Evolutionary conservation across 1,140 invertebrate species (phyloP).

Genomic region (Ruditapes philippinarum): DNA sequence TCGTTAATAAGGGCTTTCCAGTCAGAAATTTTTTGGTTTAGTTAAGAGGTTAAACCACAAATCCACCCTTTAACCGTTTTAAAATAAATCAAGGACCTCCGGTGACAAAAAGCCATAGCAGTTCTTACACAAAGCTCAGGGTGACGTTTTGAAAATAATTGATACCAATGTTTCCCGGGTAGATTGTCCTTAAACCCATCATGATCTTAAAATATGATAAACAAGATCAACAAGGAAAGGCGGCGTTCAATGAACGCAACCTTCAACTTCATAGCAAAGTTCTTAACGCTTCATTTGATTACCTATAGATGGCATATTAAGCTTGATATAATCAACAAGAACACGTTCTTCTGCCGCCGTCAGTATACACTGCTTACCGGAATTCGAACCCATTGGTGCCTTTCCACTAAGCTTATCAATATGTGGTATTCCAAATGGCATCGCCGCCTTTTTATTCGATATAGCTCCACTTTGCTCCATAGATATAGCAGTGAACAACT

Average conservation of each 20-base stretch:
- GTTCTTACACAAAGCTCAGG: not conserved
- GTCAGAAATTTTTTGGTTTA: not conserved
- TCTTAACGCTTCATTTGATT: not conserved
- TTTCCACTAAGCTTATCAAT: constrained; percentile 27
- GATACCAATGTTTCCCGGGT: too few relatives aligned
- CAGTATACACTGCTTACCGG: not conserved
- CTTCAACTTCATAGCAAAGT: not conserved
- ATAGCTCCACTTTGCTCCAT: not conserved
- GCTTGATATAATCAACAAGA: not conserved
- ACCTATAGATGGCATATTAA: not conserved
- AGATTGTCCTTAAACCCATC: constrained; percentile 14
- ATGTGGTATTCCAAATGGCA: not conserved
- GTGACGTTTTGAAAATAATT: not conserved
- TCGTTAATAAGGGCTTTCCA: not conserved
- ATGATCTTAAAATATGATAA: too few relatives aligned
- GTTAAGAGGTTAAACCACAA: not conserved
- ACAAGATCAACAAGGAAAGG: too few relatives aligned
- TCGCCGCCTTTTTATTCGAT: not conserved
- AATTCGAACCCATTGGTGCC: not conserved
- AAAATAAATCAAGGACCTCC: not conserved
- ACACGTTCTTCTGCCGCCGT: not conserved
- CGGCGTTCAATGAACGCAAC: too few relatives aligned
- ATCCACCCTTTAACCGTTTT: not conserved
- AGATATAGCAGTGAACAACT: not conserved
- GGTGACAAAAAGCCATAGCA: not conserved